Conservation (phyloP, 2,113 vertebrate genomes). For the Zosterops pallidus region DNA sequence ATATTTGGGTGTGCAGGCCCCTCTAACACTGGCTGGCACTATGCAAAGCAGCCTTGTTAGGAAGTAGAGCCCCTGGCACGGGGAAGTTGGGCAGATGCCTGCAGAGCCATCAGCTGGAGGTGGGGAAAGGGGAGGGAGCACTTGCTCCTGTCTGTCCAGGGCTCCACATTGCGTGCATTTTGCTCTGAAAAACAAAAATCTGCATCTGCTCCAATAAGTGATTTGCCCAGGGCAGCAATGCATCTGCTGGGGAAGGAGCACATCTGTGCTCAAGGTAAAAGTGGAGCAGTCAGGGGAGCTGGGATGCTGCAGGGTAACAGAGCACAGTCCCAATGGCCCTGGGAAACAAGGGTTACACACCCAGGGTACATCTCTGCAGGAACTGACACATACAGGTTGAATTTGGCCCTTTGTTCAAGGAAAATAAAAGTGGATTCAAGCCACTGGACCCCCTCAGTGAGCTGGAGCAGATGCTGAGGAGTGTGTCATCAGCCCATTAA, state of each 20-base stretch:
- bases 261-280: not conserved
- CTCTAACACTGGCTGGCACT: fast-evolving
- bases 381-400: not conserved
- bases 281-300: not conserved
- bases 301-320: not conserved
- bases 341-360: not conserved
- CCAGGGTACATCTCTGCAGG: not conserved
- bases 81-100: not conserved
- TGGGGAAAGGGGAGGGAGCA: not conserved
- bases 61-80: not conserved
- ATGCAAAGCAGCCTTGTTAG: not conserved
- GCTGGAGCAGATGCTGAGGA: not conserved
- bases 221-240: not conserved
- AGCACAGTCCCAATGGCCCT: not conserved
- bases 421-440: not conserved
- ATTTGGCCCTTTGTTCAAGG: not conserved
- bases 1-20: too few species aligned
- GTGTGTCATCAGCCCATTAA: not conserved
- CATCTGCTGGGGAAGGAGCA: not conserved
- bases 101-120: not conserved
- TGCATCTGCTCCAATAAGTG: not conserved
- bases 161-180: not conserved
- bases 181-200: not conserved
- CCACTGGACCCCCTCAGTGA: not conserved
- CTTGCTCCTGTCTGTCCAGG: not conserved